Evolutionary conservation across 1,140 invertebrate species (phyloP), one percentile per base, ranked within the genome.

Genomic region (Phocides pigmalion): DNA sequence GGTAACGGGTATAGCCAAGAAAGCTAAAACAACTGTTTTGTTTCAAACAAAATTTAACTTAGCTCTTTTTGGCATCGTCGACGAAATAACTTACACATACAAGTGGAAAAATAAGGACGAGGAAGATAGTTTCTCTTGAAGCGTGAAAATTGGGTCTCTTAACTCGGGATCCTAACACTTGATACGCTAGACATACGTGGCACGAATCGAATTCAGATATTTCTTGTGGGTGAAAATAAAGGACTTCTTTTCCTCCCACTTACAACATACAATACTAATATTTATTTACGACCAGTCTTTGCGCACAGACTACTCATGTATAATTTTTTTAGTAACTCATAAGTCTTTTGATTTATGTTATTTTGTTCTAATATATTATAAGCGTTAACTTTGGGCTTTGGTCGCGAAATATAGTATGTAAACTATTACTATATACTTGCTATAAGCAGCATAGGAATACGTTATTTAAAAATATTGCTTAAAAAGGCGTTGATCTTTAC

Each of bases 61-160:
- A 79, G 72, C 69, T 68, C 64, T 67, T 74, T 77, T 80, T 80
- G 77, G 77, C 77, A 80, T 66, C 62, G 74, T 46, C 41, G 22
- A 39, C 14, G 22, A 58, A 44, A 50, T 53, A 62, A 68, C 44
- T 42, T 49, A 64, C 59, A 61, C 44, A 64, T 41, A 35, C 54
- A 63, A 62, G 42, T 46, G 32, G 41, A 44, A 32, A 58, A 46
- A 46, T 46, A 58, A 46, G 54, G 16, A 53, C 42, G 58, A 62
- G 42, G 25, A 49, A 58, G 54, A 58, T 47, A 64, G 62, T 28
- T 53, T 66, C 41, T 54, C 47, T 50, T 64, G 62, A 51, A 66
- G 64, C 64, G 68, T 70, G 61, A 66, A 66, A 70, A 70, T 70
- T 66, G 61, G 68, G 58, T 63, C 59, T 66, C 59, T 59, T 35